Evolutionary conservation across 1,140 invertebrate species (phyloP).

Genomic region (Sarcophaga peregrina): DNA sequence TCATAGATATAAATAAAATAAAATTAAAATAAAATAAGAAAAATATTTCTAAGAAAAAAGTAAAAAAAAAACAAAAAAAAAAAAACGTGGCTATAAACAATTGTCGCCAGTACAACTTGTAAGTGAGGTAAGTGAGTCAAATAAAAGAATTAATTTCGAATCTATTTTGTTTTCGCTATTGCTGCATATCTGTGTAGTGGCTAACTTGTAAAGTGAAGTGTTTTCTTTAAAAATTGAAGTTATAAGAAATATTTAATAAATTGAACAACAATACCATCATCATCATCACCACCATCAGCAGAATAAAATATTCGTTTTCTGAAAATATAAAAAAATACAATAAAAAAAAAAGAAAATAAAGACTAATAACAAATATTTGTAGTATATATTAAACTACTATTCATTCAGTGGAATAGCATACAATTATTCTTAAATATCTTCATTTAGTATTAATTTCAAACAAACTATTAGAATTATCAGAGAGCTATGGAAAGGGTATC

Average conservation of each 20-base stretch:
- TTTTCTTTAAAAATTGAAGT: not conserved
- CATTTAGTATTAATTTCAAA: slow-evolving; percentile 10
- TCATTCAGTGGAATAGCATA: slow-evolving; percentile 3
- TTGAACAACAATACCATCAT: not conserved
- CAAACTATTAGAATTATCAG: not conserved
- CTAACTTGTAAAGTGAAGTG: not conserved
- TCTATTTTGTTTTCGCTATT: too few species aligned
- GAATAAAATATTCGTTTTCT: not conserved
- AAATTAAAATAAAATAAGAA: not conserved
- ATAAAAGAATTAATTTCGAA: not conserved
- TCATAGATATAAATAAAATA: not conserved
- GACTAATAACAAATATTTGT: not conserved
- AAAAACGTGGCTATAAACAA: slow-evolving; percentile 1
- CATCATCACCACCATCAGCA: not conserved
- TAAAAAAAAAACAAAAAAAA: not conserved
- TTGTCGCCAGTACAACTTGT: not conserved
- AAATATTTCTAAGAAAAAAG: too few species aligned
- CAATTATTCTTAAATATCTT: slow-evolving; percentile 18
- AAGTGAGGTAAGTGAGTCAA: slow-evolving; percentile 3
- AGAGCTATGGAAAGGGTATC: not conserved
- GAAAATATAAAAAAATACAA: not conserved
- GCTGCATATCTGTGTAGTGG: not conserved
- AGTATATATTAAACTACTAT: too few species aligned
- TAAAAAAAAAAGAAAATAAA: not conserved
- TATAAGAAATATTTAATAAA: not conserved